Percentiles rank a stretch among this genome's conserved stretches.
Evolutionary conservation across 1,140 invertebrate species (phyloP).

Genomic region (Pogonomyrmex californicus): DNA sequence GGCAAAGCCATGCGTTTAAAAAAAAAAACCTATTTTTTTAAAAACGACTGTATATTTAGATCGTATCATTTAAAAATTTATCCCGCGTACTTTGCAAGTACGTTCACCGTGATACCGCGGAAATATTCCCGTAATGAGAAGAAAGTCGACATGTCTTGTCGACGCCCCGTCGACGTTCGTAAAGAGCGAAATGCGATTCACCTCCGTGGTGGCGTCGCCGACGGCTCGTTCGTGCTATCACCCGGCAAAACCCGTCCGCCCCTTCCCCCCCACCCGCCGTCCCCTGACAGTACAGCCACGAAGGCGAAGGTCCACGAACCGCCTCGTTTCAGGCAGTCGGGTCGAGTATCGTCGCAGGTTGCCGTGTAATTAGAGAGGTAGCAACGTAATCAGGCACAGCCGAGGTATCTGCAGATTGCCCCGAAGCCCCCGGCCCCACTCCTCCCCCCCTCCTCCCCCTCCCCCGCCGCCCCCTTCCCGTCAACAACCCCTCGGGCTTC

Average conservation of each 20-base stretch:
- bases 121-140: conserved; percentile 40
- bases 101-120: conserved; percentile 9
- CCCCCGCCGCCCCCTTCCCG: not conserved
- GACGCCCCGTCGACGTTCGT: conserved; percentile 20
- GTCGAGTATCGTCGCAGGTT: conserved; percentile 79
- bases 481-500: conserved; percentile 35
- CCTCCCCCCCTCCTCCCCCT: not conserved
- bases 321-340: conserved; percentile 71
- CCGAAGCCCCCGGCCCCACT: conserved; percentile 40
- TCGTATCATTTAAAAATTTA: not conserved
- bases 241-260: not conserved
- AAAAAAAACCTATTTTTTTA: not conserved
- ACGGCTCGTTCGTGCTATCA: conserved; percentile 14
- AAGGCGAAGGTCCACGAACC: conserved; percentile 60
- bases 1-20: not conserved
- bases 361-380: conserved; percentile 81
- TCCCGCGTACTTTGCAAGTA: conserved; percentile 12
- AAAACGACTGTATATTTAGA: not conserved
- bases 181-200: conserved; percentile 41
- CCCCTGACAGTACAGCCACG: not conserved
- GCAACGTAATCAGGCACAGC: conserved; percentile 81
- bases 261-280: not conserved
- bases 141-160: conserved; percentile 29
- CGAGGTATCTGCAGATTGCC: conserved; percentile 81
- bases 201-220: not conserved